Percentiles rank a stretch among this genome's conserved stretches.
Evolutionary conservation across 2,113 vertebrate genomes (phyloP).

Genomic region (Tenebrosternarchus preto): DNA sequence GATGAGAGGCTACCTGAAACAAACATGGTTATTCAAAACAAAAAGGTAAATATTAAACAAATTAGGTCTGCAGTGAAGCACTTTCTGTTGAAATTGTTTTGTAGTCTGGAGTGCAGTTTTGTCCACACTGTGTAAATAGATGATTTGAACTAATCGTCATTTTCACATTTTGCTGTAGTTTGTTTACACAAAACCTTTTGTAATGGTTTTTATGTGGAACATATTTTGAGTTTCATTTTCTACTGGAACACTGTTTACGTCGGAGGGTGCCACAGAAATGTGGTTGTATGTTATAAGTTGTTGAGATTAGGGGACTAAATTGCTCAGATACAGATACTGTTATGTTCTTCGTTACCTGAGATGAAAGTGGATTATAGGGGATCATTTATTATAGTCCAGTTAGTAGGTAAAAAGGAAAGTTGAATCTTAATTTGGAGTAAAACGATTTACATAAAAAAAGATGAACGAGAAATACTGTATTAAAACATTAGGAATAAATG

Average conservation of each 20-base stretch:
- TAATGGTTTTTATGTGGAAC: background rate
- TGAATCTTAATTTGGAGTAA: conserved; percentile 9
- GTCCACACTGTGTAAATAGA: background rate
- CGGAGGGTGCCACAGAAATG: background rate
- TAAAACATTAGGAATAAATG: background rate
- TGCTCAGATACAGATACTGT: conserved; percentile 18
- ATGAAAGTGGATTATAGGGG: conserved; percentile 12
- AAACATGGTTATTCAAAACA: background rate
- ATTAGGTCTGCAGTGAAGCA: background rate
- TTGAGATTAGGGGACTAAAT: conserved; percentile 39
- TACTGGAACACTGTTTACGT: background rate
- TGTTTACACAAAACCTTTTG: background rate
- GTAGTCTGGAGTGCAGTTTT: background rate
- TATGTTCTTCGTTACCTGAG: conserved; percentile 1
- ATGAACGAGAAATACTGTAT: background rate
- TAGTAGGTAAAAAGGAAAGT: background rate
- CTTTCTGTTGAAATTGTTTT: background rate
- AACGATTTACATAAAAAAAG: background rate
- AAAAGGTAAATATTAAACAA: background rate
- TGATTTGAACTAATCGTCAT: background rate
- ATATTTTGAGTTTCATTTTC: background rate
- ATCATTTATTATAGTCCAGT: conserved; percentile 13
- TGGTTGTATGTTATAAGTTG: background rate
- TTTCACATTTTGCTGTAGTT: background rate
- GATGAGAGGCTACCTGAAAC: background rate